Percentiles rank a stretch among this genome's conserved stretches.
Evolutionary conservation across 2,888 invertebrate genomes (phyloP).

Genomic region (Plebejus melissa): DNA sequence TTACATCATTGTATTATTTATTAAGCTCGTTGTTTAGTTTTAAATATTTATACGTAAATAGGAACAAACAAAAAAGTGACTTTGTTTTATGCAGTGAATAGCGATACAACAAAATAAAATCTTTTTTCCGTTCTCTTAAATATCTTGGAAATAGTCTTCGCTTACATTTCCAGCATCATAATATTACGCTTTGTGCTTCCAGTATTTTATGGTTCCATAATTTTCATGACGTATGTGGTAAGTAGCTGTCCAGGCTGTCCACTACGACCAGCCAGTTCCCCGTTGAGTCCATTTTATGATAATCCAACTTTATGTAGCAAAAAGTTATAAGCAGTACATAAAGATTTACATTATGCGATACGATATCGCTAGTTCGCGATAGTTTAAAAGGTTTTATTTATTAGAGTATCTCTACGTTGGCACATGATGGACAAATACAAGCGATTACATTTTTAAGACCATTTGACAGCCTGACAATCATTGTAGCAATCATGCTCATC

Average conservation of each 20-base stretch:
- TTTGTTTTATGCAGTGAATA: neutral
- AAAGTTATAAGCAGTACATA: neutral
- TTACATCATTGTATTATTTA: no score
- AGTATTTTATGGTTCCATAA: conserved; percentile 20
- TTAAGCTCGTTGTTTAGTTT: no score
- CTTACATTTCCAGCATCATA: conserved; percentile 15
- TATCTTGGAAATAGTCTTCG: neutral
- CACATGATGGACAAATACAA: no score
- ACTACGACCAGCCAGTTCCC: neutral
- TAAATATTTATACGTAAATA: no score
- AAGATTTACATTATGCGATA: neutral
- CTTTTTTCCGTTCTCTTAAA: neutral
- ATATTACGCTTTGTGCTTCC: conserved; percentile 2
- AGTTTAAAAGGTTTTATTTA: neutral
- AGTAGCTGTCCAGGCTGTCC: conserved; percentile 13
- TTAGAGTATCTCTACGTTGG: no score
- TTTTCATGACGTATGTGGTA: conserved; percentile 17
- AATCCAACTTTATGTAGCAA: neutral
- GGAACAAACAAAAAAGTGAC: no score
- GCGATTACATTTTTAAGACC: no score
- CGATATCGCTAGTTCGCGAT: neutral
- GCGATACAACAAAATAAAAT: neutral
- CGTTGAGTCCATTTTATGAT: conserved; percentile 5
- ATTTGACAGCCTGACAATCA: no score
- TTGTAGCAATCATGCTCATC: no score